Base-by-base conservation (phyloP, 30 jellyfish, hydroid and myxozoan genomes). In the Pseudorhiza aurosa region DNA sequence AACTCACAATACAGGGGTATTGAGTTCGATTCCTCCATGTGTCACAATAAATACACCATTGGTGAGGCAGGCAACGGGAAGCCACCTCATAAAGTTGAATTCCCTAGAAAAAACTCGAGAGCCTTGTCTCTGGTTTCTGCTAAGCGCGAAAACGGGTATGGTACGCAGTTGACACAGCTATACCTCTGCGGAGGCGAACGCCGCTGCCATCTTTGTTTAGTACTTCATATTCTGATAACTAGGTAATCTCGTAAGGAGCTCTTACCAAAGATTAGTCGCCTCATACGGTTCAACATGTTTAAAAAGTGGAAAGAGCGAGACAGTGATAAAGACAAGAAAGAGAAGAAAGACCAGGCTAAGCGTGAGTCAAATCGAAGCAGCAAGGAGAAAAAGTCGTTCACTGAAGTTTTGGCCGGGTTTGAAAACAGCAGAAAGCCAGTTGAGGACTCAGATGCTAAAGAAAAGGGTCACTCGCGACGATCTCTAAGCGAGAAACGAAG, bases 241-340 rank as follows among this genome's bases (percentile, higher is more conserved):
- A 18, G 35, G 35, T 18, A 53, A 53, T 21, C 67, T 12, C 67
- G n/a, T 47, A 10, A 53, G 67, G 15, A 35, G 18, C 77, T 18
- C 15, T 64, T 64, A 64, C 12, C 31, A 31, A 42, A 37, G 74
- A 47, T 78, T 30, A 63, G 40, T 18, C 78, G 22, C 19, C 11
- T 78, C 19, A 47, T 42, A 29, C 57, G 22, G 47, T 62, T 46
- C 73, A 63, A 10, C 50, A 80, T 80, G 91, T 80, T 80, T 65
- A 80, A 80, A 80, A 80, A 80, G 59, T 80, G 91, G 91, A 80
- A 64, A 62, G 91, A 80, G 18, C 77, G 75, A 26, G 90, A 60
- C 55, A 77, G 27, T 58, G 90, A 78, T 4, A 83, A 83, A 75
- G 95, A 84, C 24, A 84, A 72, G 58, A 73, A 84, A 65, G 94